Evolutionary conservation across 2,113 vertebrate species (phyloP).

Genomic region (Protobothrops mucrosquamatus): DNA sequence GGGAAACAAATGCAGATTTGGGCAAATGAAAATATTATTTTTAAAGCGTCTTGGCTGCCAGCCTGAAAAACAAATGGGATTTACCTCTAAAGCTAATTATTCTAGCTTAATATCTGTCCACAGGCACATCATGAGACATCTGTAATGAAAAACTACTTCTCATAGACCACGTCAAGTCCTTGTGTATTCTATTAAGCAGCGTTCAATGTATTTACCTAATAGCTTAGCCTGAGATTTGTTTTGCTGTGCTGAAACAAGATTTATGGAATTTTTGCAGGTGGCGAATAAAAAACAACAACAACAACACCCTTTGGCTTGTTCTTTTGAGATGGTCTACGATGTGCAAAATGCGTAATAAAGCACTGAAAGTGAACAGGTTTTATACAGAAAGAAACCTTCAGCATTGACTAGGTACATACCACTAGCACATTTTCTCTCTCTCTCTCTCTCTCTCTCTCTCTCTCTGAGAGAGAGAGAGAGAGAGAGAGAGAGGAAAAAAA

Average conservation of each 20-base stretch:
- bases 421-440: conserved; percentile 50
- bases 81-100: conserved; percentile 74
- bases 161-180: conserved; percentile 37
- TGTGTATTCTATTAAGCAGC: conserved; percentile 55
- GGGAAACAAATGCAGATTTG: conserved; percentile 57
- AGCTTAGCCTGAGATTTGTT: conserved; percentile 42
- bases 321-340: conserved; percentile 34
- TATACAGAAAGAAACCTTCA: conserved; percentile 53
- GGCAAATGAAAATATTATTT: conserved; percentile 56
- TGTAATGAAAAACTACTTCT: conserved; percentile 60
- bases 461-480: too few relatives aligned
- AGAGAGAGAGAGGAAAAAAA: too few relatives aligned
- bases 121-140: conserved; percentile 55
- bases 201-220: conserved; percentile 46
- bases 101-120: conserved; percentile 54
- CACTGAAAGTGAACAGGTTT: conserved; percentile 20
- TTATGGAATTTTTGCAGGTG: conserved; percentile 11
- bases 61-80: conserved; percentile 62
- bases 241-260: conserved; percentile 41
- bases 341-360: background rate
- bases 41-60: background rate
- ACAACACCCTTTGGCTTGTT: background rate
- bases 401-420: conserved; percentile 30
- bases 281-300: background rate
- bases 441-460: too few relatives aligned